Base-by-base conservation (phyloP, 2,797 vertebrate species). In the Thalassophryne amazonica region DNA sequence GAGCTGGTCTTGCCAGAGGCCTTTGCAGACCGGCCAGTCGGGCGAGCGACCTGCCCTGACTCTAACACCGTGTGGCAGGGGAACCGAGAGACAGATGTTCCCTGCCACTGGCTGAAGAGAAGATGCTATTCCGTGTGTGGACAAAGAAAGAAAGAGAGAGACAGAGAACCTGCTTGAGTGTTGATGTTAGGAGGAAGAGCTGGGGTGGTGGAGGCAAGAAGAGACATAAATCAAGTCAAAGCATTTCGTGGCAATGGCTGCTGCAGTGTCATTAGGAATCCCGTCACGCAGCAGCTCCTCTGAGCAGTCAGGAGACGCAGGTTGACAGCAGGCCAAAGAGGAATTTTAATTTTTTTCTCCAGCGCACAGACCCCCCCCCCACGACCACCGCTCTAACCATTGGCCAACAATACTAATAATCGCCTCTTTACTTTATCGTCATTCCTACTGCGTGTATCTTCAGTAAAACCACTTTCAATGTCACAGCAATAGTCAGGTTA, bases 71-170 rank as follows among this genome's bases (percentile, higher is more conserved):
- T 46, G 73, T 90, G 91, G 91, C 91, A 93, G 88, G 50, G 81
- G 70, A 84, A 87, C 58, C 70, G 79, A 75, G 21, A 79, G 93
- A 93, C 93, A 94, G 93, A 94, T 93, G 94, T 88, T 95, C 75
- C 77, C 81, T 93, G 93, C 92, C 93, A 94, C 73, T 76, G 90
- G 91, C 72, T 69, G 75, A 64, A 54, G 70, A 78, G 69, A 67
- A 76, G 66, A 74, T 62, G 31, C 39, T 45, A 45, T 52, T 68
- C 36, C 52, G 12, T 36, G 47, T 41, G 55, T 38, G 47, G 22
- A 33, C 21, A 57, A 49, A 35, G 50, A 55, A 21, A 55, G 51
- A 60, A 43, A 12, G 38, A 5, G 33, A 36, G 40, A 53, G 50
- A 58, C 51, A 58, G 40, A 45, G 76, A 66, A 46, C 73, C 42